A percentile compares a stretch with the other conserved stretches of the same genome.
Conservation (phyloP, 2,888 invertebrate genomes). For the Polia nebulosa region DNA sequence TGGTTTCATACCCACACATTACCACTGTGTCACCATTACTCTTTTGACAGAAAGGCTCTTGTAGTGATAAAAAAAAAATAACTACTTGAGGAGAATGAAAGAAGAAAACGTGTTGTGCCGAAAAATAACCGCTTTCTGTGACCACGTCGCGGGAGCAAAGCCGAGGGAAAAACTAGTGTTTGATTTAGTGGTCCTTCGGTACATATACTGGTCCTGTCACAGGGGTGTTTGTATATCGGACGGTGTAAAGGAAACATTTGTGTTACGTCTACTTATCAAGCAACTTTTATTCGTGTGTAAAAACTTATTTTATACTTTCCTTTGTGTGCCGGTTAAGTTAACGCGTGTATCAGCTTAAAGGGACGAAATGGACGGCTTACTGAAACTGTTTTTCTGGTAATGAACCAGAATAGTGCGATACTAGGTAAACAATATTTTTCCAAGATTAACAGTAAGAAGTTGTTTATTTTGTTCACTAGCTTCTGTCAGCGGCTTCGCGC, state of each 20-base stretch:
- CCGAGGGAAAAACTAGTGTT: neutral
- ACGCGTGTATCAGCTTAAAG: conserved; percentile 22
- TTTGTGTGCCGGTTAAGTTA: conserved; percentile 16
- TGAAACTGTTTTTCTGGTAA: neutral
- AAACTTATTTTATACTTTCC: conserved; percentile 26
- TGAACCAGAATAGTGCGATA: neutral
- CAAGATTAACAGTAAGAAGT: neutral
- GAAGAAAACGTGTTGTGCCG: too few species aligned
- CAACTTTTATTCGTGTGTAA: conserved; percentile 43
- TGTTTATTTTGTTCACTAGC: neutral
- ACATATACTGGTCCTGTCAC: neutral
- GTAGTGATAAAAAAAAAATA: too few species aligned
- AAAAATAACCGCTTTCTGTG: too few species aligned
- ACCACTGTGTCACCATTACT: too few species aligned
- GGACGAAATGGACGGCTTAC: conserved; percentile 10
- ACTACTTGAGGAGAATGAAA: too few species aligned
- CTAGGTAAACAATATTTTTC: conserved; percentile 4
- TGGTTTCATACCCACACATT: too few species aligned
- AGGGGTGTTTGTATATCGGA: conserved; percentile 43
- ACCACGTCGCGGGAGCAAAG: too few species aligned
- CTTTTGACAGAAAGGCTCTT: too few species aligned
- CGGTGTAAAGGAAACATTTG: conserved; percentile 40
- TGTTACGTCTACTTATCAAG: conserved; percentile 43
- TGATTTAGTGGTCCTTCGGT: conserved; percentile 5
- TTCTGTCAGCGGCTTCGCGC: too few species aligned